Evolutionary conservation across 64 coral and sea anemone genomes (phyloP), one percentile per base, ranked within the genome.

Genomic region (Trachythela sp.): DNA sequence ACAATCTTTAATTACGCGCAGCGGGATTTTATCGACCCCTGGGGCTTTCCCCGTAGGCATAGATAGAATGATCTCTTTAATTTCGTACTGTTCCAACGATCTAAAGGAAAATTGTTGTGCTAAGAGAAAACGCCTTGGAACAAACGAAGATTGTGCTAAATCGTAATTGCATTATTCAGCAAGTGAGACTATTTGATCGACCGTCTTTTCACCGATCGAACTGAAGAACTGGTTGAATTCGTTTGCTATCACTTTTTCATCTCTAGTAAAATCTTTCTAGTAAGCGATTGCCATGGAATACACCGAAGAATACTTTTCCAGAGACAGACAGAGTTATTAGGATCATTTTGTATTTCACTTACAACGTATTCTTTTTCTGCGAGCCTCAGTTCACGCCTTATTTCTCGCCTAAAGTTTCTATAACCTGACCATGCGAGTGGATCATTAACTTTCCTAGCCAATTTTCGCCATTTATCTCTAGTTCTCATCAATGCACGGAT

Each of bases 141-240:
- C n/a, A n/a, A n/a, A n/a, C n/a, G n/a, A n/a, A n/a, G n/a, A n/a
- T n/a, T n/a, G n/a, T n/a, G n/a, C n/a, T n/a, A n/a, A n/a, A n/a
- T n/a, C n/a, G n/a, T n/a, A n/a, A n/a, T n/a, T n/a, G n/a, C n/a
- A n/a, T n/a, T n/a, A n/a, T n/a, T n/a, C n/a, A n/a, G n/a, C n/a
- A n/a, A n/a, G n/a, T n/a, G n/a, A n/a, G n/a, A n/a, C n/a, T n/a
- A n/a, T n/a, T n/a, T n/a, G n/a, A n/a, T n/a, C n/a, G n/a, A n/a
- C n/a, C n/a, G n/a, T n/a, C n/a, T 84, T 84, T 76, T 89, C 43
- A 24, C 89, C 77, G 7, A 60, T 60, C 36, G 84, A 91, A 32
- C 50, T 86, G n/a, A 91, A 91, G 38, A 87, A 88, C 41, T 83
- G 17, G 31, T 92, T 88, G 59, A 92, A 92, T 43, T 92, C 70